Percentiles rank a stretch among this genome's conserved stretches.
These are phyloP conservation scores for Tenthredo scrophulariae DNA, from an alignment of 2,888 invertebrate genomes.

Conservation along the genomic window DNA sequence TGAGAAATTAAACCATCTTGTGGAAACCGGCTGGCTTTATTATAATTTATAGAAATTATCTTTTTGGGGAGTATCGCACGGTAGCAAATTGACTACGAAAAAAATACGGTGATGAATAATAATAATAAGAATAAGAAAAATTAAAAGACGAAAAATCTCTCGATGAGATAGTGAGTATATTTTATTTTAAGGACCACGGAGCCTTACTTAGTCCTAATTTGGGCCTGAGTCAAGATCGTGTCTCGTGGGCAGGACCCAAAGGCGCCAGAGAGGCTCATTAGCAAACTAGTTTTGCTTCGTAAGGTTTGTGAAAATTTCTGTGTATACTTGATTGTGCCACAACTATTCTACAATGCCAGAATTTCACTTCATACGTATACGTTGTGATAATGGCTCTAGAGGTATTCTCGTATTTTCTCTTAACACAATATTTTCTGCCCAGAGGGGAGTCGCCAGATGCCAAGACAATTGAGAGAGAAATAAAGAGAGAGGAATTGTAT, in stretches of 20 bases:
- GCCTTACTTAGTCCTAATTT: constrained; percentile 45
- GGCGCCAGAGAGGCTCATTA: constrained; percentile 47
- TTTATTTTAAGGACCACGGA: neutral
- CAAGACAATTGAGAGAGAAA: constrained; percentile 6
- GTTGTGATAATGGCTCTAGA: neutral
- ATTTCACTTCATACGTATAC: neutral
- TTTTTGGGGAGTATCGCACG: neutral
- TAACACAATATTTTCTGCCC: neutral
- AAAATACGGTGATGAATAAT: neutral
- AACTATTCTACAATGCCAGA: neutral
- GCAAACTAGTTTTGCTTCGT: constrained; percentile 45
- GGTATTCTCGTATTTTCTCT: constrained; percentile 29
- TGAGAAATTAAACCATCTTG: neutral
- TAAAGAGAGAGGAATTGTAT: neutral
- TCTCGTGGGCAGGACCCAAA: constrained; percentile 29
- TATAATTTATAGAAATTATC: neutral
- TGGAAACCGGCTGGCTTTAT: neutral
- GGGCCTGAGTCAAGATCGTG: constrained; percentile 35
- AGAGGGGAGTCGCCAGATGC: constrained; percentile 29
- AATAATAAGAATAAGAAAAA: neutral
- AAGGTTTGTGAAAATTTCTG: neutral
- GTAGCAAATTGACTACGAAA: neutral
- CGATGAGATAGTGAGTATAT: neutral
- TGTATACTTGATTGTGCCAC: neutral
- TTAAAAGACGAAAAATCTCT: neutral